Evolutionary conservation across 1,140 invertebrate species (phyloP).

Genomic region (Nebria ingens): DNA sequence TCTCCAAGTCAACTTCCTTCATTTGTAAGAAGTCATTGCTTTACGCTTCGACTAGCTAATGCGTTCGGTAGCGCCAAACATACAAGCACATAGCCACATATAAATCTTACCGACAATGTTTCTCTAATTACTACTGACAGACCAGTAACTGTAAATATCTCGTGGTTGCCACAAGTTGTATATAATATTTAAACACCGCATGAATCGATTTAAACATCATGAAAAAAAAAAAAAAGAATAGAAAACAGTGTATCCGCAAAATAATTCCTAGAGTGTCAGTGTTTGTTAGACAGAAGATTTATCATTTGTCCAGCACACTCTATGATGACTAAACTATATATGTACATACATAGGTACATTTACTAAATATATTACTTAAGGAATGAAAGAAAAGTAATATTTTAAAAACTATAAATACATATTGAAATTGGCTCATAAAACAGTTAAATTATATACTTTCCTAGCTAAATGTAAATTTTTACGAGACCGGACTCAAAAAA

Average conservation of each 20-base stretch:
- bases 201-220: neutral
- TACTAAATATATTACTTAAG: no score
- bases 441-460: conserved; percentile 4
- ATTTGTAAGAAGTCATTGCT: no score
- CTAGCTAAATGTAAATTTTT: neutral
- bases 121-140: neutral
- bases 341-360: no score
- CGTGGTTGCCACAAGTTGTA: no score
- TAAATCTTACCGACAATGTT: neutral
- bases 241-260: neutral
- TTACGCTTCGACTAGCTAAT: no score
- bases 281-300: neutral
- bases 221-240: no score
- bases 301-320: neutral
- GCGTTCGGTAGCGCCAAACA: no score
- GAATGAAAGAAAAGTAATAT: no score
- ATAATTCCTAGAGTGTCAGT: neutral
- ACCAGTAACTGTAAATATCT: neutral
- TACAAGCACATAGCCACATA: neutral
- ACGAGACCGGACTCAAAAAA: neutral
- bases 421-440: no score
- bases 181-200: neutral
- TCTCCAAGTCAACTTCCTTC: no score
- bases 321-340: no score
- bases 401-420: no score